Conservation (phyloP, 2,797 vertebrate species). For the Malurus splendens region DNA sequence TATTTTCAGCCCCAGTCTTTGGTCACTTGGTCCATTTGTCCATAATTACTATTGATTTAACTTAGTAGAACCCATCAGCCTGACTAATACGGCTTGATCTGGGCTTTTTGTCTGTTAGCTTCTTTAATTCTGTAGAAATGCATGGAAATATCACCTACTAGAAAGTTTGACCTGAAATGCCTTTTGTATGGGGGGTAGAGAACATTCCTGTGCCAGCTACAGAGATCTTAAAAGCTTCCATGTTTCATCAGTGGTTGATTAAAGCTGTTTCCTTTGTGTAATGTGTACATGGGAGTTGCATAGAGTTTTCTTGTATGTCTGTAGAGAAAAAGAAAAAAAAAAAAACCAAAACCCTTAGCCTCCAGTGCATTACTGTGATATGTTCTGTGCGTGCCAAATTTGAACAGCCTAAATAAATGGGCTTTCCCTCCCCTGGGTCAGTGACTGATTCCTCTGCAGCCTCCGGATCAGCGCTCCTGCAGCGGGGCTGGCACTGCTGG, state of each 20-base stretch:
- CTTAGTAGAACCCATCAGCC: constrained; percentile 39
- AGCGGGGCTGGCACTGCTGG: not conserved
- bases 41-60: constrained; percentile 46
- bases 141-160: constrained; percentile 55
- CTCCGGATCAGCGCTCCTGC: not conserved
- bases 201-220: constrained; percentile 59
- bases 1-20: constrained; percentile 22
- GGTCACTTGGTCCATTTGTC: constrained; percentile 60
- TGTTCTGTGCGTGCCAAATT: constrained; percentile 53
- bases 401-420: constrained; percentile 32
- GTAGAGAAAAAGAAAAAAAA: constrained; percentile 34
- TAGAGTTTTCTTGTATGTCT: constrained; percentile 61
- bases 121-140: constrained; percentile 60
- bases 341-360: constrained; percentile 5
- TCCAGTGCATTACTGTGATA: constrained; percentile 46
- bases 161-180: constrained; percentile 55
- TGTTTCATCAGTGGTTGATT: constrained; percentile 56
- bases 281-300: constrained; percentile 70
- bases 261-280: constrained; percentile 61
- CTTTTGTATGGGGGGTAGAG: constrained; percentile 53
- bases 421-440: constrained; percentile 38
- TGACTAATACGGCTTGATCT: constrained; percentile 43
- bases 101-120: constrained; percentile 55
- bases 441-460: constrained; percentile 40
- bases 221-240: constrained; percentile 55